Base-by-base conservation (phyloP, 2,797 vertebrate genomes). In the Sparidentex hasta region DNA sequence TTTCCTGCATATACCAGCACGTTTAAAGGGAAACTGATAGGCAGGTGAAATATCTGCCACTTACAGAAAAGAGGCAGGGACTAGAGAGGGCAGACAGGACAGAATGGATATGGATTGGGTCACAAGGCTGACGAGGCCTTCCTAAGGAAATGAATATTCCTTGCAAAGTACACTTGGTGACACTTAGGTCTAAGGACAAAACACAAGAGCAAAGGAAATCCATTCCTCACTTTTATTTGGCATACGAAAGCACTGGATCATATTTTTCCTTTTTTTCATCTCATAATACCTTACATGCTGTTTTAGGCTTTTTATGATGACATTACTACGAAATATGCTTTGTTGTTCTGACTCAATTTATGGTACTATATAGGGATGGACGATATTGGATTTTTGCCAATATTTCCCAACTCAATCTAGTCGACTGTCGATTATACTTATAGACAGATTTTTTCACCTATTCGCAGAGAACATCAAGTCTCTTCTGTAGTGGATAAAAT, bases 11-110 rank as follows among this genome's bases (percentile, higher is more conserved):
- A 94, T 94, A 94, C 90, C 94, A 95, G 94, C 94, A 95, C 67
- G 93, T 94, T 94, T 94, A 93, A 92, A 94, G 92, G 95, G 93
- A 95, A 96, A 95, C 94, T 88, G 94, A 95, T 95, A 95, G 94
- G 93, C 90, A 87, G 90, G 90, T 93, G 94, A 95, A 95, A 95
- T 95, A 95, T 95, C 95, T 93, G 91, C 91, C 92, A 93, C 94
- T 95, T 94, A 93, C 93, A 94, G 88, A 95, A 95, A 95, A 95
- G 93, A 94, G 85, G 92, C 80, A 93, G 87, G 73, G 90, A 92
- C 89, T 69, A 79, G 87, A 85, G 90, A 94, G 93, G 92, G 90
- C 92, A 94, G 92, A 92, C 92, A 88, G 93, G 92, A 94, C 91
- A 92, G 88, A 90, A 93, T 91, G 91, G 94, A 95, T 95, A 95